phyloP scores from a whole-genome alignment of 2,888 invertebrate species.

The Athetis lepigone region DNA sequence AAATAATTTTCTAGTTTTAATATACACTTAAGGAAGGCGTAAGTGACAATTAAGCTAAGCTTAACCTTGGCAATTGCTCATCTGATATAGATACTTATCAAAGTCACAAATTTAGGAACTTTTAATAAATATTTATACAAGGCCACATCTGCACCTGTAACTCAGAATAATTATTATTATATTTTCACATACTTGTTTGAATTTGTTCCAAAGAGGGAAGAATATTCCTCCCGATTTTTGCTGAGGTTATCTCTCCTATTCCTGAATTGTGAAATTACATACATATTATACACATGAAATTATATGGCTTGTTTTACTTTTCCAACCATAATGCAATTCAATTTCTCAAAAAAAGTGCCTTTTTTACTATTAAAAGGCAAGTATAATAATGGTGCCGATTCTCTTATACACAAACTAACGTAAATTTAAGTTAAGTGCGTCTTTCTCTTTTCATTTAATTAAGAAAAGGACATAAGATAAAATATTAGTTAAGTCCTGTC shows the following conservation, averaged over 20 bases:
- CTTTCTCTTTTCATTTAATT: no score
- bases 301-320: conserved; percentile 7
- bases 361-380: no score
- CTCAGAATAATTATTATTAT: conserved; percentile 68
- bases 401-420: no score
- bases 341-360: no score
- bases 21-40: neutral
- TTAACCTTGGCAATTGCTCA: conserved; percentile 16
- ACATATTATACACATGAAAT: conserved; percentile 46
- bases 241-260: conserved; percentile 86
- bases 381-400: no score
- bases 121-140: conserved; percentile 80
- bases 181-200: conserved; percentile 86
- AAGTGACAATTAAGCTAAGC: conserved; percentile 8
- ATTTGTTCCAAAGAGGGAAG: conserved; percentile 85
- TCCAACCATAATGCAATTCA: neutral
- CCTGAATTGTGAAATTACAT: conserved; percentile 82
- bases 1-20: neutral
- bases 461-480: no score
- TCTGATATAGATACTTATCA: conserved; percentile 73
- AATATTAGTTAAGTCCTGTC: no score
- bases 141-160: conserved; percentile 60
- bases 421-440: no score
- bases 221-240: conserved; percentile 85
- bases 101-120: conserved; percentile 43